Evolutionary conservation across 2,888 invertebrate genomes (phyloP).

Genomic region (Cotesia congregata): DNA sequence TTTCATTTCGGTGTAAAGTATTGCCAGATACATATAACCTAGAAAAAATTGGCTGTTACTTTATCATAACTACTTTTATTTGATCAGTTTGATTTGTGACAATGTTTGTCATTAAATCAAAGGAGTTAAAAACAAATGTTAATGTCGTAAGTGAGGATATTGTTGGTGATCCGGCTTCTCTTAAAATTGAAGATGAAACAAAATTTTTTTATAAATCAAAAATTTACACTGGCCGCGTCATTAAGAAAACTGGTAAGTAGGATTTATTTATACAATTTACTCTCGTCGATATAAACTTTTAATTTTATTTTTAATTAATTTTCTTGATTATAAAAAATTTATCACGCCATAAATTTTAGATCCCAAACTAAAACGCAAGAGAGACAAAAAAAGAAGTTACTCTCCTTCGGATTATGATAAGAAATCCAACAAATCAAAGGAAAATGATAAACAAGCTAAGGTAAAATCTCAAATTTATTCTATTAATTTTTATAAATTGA

Average conservation of each 20-base stretch:
- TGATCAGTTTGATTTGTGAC: not conserved
- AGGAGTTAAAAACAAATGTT: constrained; percentile 1
- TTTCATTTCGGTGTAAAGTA: not conserved
- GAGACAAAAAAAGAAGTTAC: not conserved
- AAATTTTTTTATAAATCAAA: not conserved
- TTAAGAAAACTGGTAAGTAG: not conserved
- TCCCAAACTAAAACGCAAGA: not conserved
- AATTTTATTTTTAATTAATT: constrained; percentile 3
- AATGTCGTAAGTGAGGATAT: not conserved
- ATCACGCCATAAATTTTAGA: constrained; percentile 2
- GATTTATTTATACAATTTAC: not conserved
- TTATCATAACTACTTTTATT: constrained; percentile 1
- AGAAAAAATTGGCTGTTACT: not conserved
- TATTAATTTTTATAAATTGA: not conserved
- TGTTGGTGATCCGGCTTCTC: constrained; percentile 1
- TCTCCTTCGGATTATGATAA: not conserved
- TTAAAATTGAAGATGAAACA: constrained; percentile 1
- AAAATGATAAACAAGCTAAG: not conserved
- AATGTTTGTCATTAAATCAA: not conserved
- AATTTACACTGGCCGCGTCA: not conserved
- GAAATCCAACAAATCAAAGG: not conserved
- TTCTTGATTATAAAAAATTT: constrained; percentile 4
- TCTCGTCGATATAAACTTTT: not conserved
- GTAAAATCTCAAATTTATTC: not conserved
- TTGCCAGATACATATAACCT: not conserved